Base-by-base conservation (phyloP, 23 tunicate species). In the Phallusia fumigata region DNA sequence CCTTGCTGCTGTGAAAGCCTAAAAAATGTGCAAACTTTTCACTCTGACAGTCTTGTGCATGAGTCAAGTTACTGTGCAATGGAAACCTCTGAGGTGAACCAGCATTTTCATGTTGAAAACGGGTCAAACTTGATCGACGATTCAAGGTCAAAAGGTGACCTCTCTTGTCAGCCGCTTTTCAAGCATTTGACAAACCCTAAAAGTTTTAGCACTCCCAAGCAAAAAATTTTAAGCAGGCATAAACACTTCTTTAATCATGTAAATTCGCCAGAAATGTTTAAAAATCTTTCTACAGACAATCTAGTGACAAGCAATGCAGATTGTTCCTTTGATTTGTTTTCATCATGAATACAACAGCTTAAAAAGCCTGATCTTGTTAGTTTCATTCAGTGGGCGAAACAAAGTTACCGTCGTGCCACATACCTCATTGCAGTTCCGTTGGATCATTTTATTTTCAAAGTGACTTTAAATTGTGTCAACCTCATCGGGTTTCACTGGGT, bases 171-270 rank as follows among this genome's bases (percentile, higher is more conserved):
- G 47, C 10, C 10, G 5, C 10, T 40, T 6, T n/a, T n/a, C n/a
- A 58, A 58, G 28, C 69, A 24, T 8, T 58, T 58, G 28, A 24
- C 11, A 21, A 24, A 58, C 69, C 69, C 69, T 24, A 58, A 58
- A 58, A 21, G 69, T 58, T 58, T 58, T 58, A 58, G 69, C 69
- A 58, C 69, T 1, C 69, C 69, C 69, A 58, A 58, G 16, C 69
- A 58, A 22, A 58, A 24, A 8, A 8, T 22, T 24, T 58, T 58
- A 58, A 3, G 26, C 26, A 58, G 28, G 28, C 11, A 58, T 1
- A 58, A 58, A 58, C 1, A 58, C 28, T 24, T 58, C 5, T 22
- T 6, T 24, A 58, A 58, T 58, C 69, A 58, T 58, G 28, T 58
- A 8, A 58, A 58, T 58, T 58, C 69, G 3, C 69, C 69, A 6